Evolutionary conservation across 2,888 invertebrate genomes (phyloP), one percentile per base, ranked within the genome.

Genomic region (Phortica magna): DNA sequence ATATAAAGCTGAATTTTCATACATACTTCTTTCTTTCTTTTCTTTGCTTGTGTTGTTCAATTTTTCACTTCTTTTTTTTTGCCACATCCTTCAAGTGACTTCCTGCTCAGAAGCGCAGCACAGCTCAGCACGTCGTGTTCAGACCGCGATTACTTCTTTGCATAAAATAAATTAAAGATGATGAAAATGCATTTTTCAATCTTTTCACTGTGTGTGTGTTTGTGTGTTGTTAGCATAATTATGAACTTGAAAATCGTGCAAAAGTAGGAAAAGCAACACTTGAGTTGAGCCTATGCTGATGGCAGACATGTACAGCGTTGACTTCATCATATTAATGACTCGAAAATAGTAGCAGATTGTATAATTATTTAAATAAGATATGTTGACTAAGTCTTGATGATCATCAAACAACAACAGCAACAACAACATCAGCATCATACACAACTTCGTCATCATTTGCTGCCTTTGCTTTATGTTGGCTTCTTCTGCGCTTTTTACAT

Each of bases 231-330:
- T 53, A 48, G 81, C 83, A 85, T 87, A 88, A 89, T 88, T 88
- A 88, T 89, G 89, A 88, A 85, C 89, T 88, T 89, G 89, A 89
- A 89, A 84, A 83, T 76, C 73, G 75, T 59, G 59, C 65, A 68
- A 73, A 68, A 17, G 43, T 68, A 70, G 75, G 67, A 76, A 74
- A 42, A 39, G 67, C 31, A 55, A 53, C 74, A 74, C 74, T 74
- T 74, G 74, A 57, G 57, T 31, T 64, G 31, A 31, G 39, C 64
- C 75, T 72, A 55, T 74, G n/a, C 0, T 7, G n/a, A 31, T 59
- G 64, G 70, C 70, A 74, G 31, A 41, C n/a, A n/a, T 31, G 31
- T 22, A 65, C 31, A 19, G 19, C 39, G 41, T 61, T 43, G 41
- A 72, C 71, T 39, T 31, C 14, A 73, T 61, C 81, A 79, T 78